Percentiles rank a stretch among this genome's conserved stretches.
phyloP scores from a whole-genome alignment of 2,888 invertebrate genomes.

The Pammene fasciana region DNA sequence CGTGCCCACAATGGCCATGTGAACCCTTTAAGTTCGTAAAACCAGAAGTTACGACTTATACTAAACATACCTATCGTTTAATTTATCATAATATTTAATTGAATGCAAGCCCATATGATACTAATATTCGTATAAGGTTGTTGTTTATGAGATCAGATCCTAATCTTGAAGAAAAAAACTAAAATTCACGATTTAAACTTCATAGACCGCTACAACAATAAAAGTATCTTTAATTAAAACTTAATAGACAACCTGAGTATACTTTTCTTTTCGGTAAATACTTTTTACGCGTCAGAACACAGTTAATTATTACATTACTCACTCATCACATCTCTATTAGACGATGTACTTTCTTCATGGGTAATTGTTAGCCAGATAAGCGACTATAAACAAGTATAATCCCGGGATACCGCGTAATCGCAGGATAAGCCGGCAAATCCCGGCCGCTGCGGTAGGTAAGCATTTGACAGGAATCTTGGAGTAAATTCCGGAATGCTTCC shows the following conservation, averaged over 20 bases:
- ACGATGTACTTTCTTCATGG: background rate
- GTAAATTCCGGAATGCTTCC: conserved; percentile 63
- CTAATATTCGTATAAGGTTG: too few species aligned
- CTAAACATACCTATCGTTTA: background rate
- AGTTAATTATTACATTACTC: too few species aligned
- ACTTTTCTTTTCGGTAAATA: too few species aligned
- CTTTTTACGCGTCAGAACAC: too few species aligned
- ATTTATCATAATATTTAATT: background rate
- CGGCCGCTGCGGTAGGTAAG: conserved; percentile 74
- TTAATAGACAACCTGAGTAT: too few species aligned
- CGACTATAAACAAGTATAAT: conserved; percentile 40
- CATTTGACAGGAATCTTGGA: conserved; percentile 62
- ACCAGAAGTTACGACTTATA: conserved; percentile 10
- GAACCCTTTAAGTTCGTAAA: conserved; percentile 11
- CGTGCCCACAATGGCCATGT: conserved; percentile 11
- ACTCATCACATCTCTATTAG: background rate
- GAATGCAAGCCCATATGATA: too few species aligned
- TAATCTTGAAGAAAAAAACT: too few species aligned
- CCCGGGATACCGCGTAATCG: conserved; percentile 43
- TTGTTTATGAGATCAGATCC: too few species aligned
- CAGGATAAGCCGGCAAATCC: conserved; percentile 62
- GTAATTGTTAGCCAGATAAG: conserved; percentile 36
- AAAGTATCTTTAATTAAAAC: too few species aligned
- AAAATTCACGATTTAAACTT: too few species aligned
- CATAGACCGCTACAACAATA: too few species aligned